Base-by-base conservation (phyloP, 2,888 invertebrate species). In the Eretmocerus hayati region DNA sequence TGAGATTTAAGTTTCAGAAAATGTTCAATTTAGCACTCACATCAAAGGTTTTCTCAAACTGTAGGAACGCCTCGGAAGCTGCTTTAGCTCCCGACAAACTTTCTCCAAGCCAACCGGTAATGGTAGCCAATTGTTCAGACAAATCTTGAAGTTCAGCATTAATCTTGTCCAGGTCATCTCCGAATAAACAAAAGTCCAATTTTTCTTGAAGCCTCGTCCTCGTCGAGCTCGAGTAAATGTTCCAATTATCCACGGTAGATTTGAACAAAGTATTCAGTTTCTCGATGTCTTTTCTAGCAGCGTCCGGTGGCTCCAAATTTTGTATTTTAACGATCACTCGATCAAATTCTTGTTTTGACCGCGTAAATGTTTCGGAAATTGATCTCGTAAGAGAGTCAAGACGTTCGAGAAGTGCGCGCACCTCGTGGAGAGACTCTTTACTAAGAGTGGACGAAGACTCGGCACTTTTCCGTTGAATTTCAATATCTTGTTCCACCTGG, bases 31-130 rank as follows among this genome's bases (percentile, higher is more conserved):
- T 6, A 26, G 6, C 26, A 70, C 72, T 73, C 72, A 88, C 87
- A 76, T 84, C 79, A 56, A 88, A 81, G 44, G 85, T 86, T 68
- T 81, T 81, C 72, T 89, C 86, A 67, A 89, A 87, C 61, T 84
- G 81, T 53, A 78, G 77, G 65, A 87, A 89, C 26, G 85, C 81
- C 56, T 80, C 72, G 5, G 84, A 82, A 37, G 83, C 83, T 44
- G 83, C 79, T 66, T 81, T 81, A 6, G 85, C 85, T 31, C 83
- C 79, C 6, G 80, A 76, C 56, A 85, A 72, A 56, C 85, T 85
- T 63, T 86, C 86, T 23, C 85, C 84, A 13, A 62, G 43, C 61
- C 59, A 59, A 16, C 58, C 53, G 21, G 61, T 60, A 4, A 64
- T 60, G 1, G 55, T 59, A 42, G 52, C 62, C 46, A 65, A 42